phyloP scores from a whole-genome alignment of 2,113 vertebrate species.

The Peromyscus maniculatus region DNA sequence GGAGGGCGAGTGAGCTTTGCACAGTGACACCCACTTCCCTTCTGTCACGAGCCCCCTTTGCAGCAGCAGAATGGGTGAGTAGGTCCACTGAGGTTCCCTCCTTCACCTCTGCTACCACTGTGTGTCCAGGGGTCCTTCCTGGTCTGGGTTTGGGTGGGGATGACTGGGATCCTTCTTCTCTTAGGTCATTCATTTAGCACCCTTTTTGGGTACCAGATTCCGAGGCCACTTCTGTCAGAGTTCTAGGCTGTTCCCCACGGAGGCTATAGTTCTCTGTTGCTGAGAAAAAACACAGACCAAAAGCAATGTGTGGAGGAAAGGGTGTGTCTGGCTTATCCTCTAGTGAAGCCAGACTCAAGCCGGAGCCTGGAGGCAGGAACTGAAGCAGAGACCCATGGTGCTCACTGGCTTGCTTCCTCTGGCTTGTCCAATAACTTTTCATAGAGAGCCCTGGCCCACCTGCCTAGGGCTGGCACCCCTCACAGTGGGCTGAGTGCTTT shows the following conservation, averaged over 20 bases:
- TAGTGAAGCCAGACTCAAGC: neutral
- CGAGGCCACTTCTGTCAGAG: neutral
- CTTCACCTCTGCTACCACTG: neutral
- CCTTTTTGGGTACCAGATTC: too few species aligned
- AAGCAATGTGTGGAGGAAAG: neutral
- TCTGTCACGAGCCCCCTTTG: too few species aligned
- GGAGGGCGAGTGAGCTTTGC: neutral
- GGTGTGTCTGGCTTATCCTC: neutral
- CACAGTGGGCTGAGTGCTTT: neutral
- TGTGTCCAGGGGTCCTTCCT: too few species aligned
- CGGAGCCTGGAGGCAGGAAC: neutral
- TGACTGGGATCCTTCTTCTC: neutral
- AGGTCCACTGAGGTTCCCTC: too few species aligned
- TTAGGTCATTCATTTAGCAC: neutral
- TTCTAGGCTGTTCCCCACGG: neutral
- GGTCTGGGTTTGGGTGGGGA: neutral
- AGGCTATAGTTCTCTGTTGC: neutral
- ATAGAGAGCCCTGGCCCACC: neutral
- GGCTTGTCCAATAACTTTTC: neutral
- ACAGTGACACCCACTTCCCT: neutral
- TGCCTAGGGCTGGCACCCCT: too few species aligned
- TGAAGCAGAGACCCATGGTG: too few species aligned
- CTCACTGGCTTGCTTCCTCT: neutral
- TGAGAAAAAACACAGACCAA: neutral
- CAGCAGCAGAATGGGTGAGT: neutral